phyloP scores from a whole-genome alignment of 2,888 invertebrate species.

The Tetranychus truncatus region DNA sequence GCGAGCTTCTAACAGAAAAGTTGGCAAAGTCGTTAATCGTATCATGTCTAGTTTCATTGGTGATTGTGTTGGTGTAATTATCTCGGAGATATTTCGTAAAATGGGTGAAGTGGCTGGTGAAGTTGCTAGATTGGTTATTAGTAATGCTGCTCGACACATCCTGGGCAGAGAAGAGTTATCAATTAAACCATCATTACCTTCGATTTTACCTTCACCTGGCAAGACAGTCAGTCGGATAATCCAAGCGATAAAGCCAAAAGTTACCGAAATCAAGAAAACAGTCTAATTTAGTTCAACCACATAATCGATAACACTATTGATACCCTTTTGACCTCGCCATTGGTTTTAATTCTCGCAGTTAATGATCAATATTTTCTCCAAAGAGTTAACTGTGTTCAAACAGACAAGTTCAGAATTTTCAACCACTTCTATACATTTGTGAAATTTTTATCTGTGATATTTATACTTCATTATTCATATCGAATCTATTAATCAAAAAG shows the following conservation, averaged over 20 bases:
- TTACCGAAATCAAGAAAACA: too few species aligned
- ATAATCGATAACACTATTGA: too few species aligned
- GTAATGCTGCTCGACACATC: neutral
- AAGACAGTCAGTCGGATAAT: neutral
- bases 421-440: too few species aligned
- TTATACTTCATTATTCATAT: too few species aligned
- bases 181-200: neutral
- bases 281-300: too few species aligned
- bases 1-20: neutral
- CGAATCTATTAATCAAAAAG: too few species aligned
- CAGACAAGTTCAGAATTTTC: too few species aligned
- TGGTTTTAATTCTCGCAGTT: too few species aligned
- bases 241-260: neutral
- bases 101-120: slow-evolving; percentile 5
- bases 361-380: too few species aligned
- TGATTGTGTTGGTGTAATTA: slow-evolving; percentile 6
- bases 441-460: too few species aligned
- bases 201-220: neutral
- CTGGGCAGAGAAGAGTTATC: neutral
- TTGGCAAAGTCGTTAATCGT: neutral
- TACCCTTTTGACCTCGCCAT: too few species aligned
- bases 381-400: too few species aligned
- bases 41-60: neutral
- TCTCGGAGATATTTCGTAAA: slow-evolving; percentile 2
- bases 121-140: neutral